Percentiles rank a stretch among this genome's conserved stretches.
Evolutionary conservation across 2,113 vertebrate species (phyloP).

Genomic region (Arenaria interpres): DNA sequence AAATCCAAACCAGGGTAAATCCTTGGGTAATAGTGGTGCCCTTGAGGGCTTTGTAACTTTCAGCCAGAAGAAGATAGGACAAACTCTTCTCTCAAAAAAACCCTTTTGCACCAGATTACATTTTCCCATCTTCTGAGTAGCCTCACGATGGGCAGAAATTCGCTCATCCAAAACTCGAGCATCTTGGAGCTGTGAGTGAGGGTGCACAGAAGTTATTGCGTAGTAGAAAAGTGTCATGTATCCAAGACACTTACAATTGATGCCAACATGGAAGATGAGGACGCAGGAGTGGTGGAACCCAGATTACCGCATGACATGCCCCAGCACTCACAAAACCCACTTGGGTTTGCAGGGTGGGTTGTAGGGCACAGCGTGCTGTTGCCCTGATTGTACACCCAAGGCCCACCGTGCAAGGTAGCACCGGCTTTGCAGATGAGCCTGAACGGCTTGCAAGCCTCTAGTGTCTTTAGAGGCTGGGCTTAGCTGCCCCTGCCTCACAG

Average conservation of each 20-base stretch:
- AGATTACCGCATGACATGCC: neutral
- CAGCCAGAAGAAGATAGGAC: neutral
- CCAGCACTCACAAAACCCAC: neutral
- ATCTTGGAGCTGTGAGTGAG: neutral
- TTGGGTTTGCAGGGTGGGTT: fast-evolving
- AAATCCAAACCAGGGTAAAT: neutral
- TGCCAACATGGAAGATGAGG: neutral
- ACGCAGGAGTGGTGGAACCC: fast-evolving
- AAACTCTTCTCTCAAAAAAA: neutral
- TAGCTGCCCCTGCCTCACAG: neutral
- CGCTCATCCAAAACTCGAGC: fast-evolving
- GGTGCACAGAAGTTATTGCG: neutral
- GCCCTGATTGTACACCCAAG: neutral
- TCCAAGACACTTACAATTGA: neutral
- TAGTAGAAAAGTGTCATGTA: neutral
- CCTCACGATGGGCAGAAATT: neutral
- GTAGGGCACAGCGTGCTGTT: neutral
- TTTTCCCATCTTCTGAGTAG: neutral
- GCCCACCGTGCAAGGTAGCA: neutral
- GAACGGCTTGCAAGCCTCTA: neutral
- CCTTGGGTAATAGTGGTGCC: neutral
- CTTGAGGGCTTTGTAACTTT: neutral
- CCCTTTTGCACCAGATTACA: neutral
- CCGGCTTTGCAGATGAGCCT: neutral
- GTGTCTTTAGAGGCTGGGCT: neutral